Evolutionary conservation across 2,888 invertebrate genomes (phyloP).

Genomic region (Cenopis cana): DNA sequence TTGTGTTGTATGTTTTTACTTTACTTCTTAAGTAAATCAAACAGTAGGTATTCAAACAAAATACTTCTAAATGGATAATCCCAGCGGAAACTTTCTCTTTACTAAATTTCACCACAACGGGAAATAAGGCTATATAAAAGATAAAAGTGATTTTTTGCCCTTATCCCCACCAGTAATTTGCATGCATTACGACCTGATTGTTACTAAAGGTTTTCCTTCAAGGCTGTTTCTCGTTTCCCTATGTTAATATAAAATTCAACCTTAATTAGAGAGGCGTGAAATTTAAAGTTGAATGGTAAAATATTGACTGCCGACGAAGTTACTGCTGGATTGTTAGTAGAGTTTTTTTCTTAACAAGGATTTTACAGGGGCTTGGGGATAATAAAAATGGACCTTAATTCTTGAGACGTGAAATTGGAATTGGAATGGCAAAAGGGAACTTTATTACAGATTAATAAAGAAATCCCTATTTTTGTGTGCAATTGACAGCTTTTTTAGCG

Average conservation of each 20-base stretch:
- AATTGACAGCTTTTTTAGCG: constrained; percentile 15
- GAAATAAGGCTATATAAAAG: constrained; percentile 38
- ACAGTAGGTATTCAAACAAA: constrained; percentile 10
- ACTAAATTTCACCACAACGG: constrained; percentile 22
- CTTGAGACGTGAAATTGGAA: constrained; percentile 4
- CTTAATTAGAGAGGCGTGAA: constrained; percentile 1
- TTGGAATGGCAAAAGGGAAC: constrained; percentile 4
- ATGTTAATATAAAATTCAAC: background rate
- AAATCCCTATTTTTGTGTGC: constrained; percentile 21
- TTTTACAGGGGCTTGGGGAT: constrained; percentile 7
- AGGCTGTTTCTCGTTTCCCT: constrained; percentile 2
- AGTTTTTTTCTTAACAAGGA: constrained; percentile 31
- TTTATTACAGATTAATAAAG: constrained; percentile 14
- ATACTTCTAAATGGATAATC: constrained; percentile 28
- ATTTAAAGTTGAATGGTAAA: constrained; percentile 12
- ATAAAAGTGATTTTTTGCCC: constrained; percentile 38
- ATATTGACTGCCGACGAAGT: constrained; percentile 10
- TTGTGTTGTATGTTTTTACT: background rate
- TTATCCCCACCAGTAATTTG: constrained; percentile 44
- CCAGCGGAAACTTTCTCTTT: constrained; percentile 31
- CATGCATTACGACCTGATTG: constrained; percentile 44
- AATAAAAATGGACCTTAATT: constrained; percentile 5
- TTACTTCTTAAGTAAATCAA: background rate
- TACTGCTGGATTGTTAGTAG: constrained; percentile 36
- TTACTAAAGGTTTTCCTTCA: constrained; percentile 35